These are phyloP conservation scores for Monoplex corrugatus DNA, from an alignment of 2,888 invertebrate species.

Conservation along the genomic window DNA sequence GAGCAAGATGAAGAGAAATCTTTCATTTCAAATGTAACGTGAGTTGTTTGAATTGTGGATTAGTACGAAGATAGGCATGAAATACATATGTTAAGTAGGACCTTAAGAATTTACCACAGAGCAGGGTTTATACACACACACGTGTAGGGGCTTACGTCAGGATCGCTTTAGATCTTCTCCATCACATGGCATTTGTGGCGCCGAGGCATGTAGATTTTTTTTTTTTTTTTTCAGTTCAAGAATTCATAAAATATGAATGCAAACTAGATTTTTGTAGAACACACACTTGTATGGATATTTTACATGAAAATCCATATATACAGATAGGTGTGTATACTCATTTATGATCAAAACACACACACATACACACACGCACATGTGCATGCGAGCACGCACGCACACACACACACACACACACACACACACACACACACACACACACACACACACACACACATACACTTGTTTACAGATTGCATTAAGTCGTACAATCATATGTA, in stretches of 20 bases:
- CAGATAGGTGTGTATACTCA: background rate
- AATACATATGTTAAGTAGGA: background rate
- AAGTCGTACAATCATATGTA: too few relatives aligned
- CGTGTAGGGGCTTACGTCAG: too few relatives aligned
- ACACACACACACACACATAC: background rate
- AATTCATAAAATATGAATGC: too few relatives aligned
- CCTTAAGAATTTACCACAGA: background rate
- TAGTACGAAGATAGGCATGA: too few relatives aligned
- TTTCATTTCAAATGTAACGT: background rate
- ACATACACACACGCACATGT: background rate
- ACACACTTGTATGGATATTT: background rate
- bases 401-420: constrained; percentile 7
- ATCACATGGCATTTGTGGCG: background rate
- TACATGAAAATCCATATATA: too few relatives aligned
- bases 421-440: constrained; percentile 14
- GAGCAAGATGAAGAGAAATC: background rate
- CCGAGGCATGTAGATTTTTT: background rate
- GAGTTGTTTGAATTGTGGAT: too few relatives aligned
- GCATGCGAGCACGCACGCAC: background rate
- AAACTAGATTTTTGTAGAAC: too few relatives aligned
- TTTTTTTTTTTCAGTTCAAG: background rate
- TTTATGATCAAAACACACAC: too few relatives aligned
- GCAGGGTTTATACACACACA: too few relatives aligned
- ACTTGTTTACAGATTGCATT: background rate
- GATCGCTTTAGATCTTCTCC: too few relatives aligned